Conservation (phyloP, 92 coral and sea anemone species). For the Desmophyllum pertusum region DNA sequence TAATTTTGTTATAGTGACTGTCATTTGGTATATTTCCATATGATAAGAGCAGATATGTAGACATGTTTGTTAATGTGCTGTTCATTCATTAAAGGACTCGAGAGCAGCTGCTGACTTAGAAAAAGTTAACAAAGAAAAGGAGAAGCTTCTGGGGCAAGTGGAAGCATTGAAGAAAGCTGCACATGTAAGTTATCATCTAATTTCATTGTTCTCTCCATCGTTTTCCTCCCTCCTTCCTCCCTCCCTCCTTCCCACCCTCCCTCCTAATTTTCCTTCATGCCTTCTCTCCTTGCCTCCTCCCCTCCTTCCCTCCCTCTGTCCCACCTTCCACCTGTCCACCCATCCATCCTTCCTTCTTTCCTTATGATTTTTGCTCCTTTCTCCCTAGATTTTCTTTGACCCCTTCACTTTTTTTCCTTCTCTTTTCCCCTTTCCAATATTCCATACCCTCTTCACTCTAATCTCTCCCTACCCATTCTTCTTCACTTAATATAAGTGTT, state of each 20-base stretch:
- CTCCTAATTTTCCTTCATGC: neutral
- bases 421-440: neutral
- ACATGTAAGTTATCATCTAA: slow-evolving; percentile 57
- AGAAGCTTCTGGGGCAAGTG: slow-evolving; percentile 81
- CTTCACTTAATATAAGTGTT: neutral
- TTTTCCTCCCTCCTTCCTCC: neutral
- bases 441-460: neutral
- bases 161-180: slow-evolving; percentile 97
- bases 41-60: neutral
- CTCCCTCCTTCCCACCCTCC: neutral
- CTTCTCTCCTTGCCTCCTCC: neutral
- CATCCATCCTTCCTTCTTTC: neutral
- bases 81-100: slow-evolving; percentile 61
- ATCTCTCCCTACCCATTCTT: neutral
- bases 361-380: neutral
- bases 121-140: slow-evolving; percentile 87
- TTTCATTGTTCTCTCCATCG: neutral
- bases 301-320: too few species aligned
- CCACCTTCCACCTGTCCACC: neutral
- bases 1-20: neutral
- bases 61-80: neutral
- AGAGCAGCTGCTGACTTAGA: slow-evolving; percentile 76
- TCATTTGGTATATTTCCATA: neutral
- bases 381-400: neutral
- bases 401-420: neutral